These are phyloP conservation scores for Cavia aperea DNA, from an alignment of 2,113 vertebrate genomes.

Conservation along the genomic window DNA sequence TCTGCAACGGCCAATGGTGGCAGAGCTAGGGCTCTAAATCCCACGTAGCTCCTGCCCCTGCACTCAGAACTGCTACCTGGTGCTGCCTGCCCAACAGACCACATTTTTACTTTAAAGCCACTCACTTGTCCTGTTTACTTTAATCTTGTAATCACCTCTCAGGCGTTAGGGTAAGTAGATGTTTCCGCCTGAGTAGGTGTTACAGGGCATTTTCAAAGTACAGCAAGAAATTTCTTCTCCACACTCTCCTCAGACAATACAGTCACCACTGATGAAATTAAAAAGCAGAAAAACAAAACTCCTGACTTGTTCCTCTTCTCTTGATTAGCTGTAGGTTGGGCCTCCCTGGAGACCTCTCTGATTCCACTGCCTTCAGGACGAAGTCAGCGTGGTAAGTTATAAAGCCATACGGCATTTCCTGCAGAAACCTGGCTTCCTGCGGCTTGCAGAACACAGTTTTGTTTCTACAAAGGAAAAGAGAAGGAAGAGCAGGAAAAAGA, in stretches of 20 bases:
- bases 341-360: background rate
- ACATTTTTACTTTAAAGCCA: background rate
- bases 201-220: conserved; percentile 12
- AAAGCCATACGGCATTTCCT: conserved; percentile 28
- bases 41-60: background rate
- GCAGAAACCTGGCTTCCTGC: conserved; percentile 35
- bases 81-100: background rate
- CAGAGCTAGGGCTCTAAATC: background rate
- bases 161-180: background rate
- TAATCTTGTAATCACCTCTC: background rate
- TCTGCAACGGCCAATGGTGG: background rate
- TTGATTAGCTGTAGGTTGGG: conserved; percentile 11
- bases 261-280: conserved; percentile 42
- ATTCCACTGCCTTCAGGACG: conserved; percentile 40
- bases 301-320: background rate
- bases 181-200: background rate
- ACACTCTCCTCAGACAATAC: background rate
- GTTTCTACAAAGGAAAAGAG: conserved; percentile 51
- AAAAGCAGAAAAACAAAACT: conserved; percentile 44
- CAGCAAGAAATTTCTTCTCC: background rate
- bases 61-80: background rate
- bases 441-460: conserved; percentile 32
- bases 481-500: background rate
- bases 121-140: background rate
- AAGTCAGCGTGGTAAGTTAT: conserved; percentile 31